phyloP scores from a whole-genome alignment of 2,888 invertebrate genomes.

The Eudemis profundana region DNA sequence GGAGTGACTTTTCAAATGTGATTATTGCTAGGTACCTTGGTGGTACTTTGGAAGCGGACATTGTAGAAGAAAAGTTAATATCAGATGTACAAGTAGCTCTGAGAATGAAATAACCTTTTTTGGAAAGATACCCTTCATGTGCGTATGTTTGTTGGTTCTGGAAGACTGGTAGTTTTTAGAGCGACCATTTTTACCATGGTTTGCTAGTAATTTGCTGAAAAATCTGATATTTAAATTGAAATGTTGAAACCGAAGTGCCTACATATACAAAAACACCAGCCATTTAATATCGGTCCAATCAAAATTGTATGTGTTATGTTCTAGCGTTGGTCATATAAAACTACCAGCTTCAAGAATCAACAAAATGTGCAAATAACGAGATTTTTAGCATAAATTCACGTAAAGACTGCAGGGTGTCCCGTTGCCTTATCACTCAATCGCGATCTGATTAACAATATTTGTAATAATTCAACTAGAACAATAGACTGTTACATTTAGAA shows the following conservation, averaged over 20 bases:
- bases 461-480: constrained; percentile 31
- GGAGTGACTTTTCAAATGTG: too few species aligned
- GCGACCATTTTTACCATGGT: background rate
- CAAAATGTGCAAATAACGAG: background rate
- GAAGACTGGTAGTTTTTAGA: constrained; percentile 5
- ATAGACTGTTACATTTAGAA: constrained; percentile 51
- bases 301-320: too few species aligned
- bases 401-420: constrained; percentile 62
- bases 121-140: too few species aligned
- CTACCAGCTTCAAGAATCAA: constrained; percentile 2
- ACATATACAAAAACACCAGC: constrained; percentile 1
- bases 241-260: constrained; percentile 16
- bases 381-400: constrained; percentile 47
- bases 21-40: too few species aligned
- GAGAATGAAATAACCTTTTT: too few species aligned
- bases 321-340: background rate
- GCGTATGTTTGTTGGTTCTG: too few species aligned
- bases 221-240: background rate
- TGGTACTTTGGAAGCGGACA: too few species aligned
- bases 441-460: constrained; percentile 27
- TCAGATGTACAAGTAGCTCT: too few species aligned
- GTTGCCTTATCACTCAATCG: constrained; percentile 53
- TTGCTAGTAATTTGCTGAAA: too few species aligned
- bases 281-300: background rate
- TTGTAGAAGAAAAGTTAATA: too few species aligned